Evolutionary conservation across 30 jellyfish, hydroid and myxozoan species (phyloP), one percentile per base, ranked within the genome.

Genomic region (Hydractinia symbiolongicarpus): DNA sequence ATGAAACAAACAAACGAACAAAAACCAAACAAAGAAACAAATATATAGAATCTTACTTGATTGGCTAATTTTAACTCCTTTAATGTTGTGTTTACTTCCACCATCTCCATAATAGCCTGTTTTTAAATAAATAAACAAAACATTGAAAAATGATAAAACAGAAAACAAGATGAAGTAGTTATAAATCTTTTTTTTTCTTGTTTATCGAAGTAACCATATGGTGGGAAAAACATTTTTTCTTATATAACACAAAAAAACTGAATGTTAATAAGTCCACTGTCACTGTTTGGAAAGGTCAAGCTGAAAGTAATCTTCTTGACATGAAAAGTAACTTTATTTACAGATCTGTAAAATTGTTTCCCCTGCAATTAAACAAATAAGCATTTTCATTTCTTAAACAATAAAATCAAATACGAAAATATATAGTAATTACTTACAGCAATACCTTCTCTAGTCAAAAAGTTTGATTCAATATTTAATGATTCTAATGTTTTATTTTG

Each of bases 381-480:
- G 69, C 69, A 58, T 3, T 17, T 17, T 58, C 19, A 0, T 11
- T 11, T 11, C 15, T 11, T 13, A 1, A 17, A 17, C 3, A 58
- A 30, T 30, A 30, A 30, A 30, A 30, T 30, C 44, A 30, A 30
- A 30, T 30, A 30, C 44, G 44, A 1, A 30, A 30, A 30, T 30
- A 30, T 30, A 30, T 30, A 64, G 9, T 6, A 64, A 4, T 11
- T 11, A 11, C 85, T 77, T 49, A 87, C 97, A 84, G 79, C 49
- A 5, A 90, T 85, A 13, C 95, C 94, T 9, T 90, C 97, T 50
- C 81, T 61, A 62, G 95, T 90, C 82, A 90, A 76, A 71, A 79
- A 81, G 78, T 90, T 90, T 49, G 97, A 90, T 78, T 90, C 97
- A 87, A 90, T 15, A 78, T 90, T 90, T 55, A 90, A 54, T 19